Percentiles rank a stretch among this genome's conserved stretches.
Conservation (phyloP, 2,888 invertebrate genomes). For the Xiphydria camelus region DNA sequence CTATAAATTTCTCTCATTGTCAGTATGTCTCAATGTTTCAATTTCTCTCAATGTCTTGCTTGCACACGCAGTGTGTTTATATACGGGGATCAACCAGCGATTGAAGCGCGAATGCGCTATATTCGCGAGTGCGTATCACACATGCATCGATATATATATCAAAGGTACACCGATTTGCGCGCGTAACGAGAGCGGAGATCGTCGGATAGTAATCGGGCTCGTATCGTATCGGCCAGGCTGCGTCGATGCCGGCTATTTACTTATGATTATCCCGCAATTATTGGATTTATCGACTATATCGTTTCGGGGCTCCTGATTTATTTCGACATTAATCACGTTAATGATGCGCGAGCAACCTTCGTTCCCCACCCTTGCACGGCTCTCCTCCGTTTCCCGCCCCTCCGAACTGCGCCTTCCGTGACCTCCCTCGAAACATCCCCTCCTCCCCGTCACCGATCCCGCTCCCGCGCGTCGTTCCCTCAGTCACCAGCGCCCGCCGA, state of each 20-base stretch:
- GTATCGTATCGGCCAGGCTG: no score
- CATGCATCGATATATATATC: no score
- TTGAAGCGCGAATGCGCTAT: no score
- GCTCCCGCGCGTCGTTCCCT: constrained; percentile 36
- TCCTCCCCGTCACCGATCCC: constrained; percentile 31
- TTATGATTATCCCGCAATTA: constrained; percentile 57
- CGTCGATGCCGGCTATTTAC: constrained; percentile 49
- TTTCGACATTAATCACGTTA: constrained; percentile 58
- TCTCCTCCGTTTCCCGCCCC: constrained; percentile 23
- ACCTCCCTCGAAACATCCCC: constrained; percentile 23
- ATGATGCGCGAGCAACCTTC: constrained; percentile 51
- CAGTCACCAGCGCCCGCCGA: constrained; percentile 36
- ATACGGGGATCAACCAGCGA: no score
- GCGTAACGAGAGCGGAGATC: no score
- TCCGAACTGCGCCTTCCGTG: constrained; percentile 42
- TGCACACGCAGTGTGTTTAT: no score
- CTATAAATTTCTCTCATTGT: no score
- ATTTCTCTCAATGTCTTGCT: no score
- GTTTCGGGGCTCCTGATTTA: constrained; percentile 55
- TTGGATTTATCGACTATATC: constrained; percentile 54
- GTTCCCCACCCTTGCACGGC: constrained; percentile 15
- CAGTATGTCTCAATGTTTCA: no score
- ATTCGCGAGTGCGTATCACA: no score
- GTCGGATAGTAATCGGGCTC: no score
- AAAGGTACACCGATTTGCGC: no score